These are phyloP conservation scores for Oreochromis grahami DNA, from an alignment of 2,797 vertebrate genomes.

Conservation along the genomic window DNA sequence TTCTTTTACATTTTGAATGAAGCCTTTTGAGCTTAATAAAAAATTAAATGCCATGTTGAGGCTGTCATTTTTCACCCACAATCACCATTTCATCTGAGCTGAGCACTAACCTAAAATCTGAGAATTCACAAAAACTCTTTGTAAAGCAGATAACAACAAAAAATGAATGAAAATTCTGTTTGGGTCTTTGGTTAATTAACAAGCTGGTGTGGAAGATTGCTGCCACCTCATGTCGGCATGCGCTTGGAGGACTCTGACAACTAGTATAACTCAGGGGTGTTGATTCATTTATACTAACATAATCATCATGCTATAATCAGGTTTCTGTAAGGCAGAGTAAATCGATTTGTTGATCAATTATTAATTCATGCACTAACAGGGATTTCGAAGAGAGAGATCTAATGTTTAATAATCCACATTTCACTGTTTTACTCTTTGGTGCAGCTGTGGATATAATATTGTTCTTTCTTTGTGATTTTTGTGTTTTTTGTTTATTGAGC, in stretches of 20 bases:
- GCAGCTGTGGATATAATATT: neutral
- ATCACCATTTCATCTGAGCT: neutral
- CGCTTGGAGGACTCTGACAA: neutral
- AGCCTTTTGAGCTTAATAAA: neutral
- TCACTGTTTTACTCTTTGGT: neutral
- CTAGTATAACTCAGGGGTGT: neutral
- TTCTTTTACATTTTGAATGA: neutral
- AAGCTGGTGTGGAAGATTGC: neutral
- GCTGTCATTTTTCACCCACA: neutral
- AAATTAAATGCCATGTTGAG: neutral
- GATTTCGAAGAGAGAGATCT: neutral
- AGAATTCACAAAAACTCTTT: neutral
- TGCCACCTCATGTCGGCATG: neutral
- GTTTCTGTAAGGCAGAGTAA: neutral
- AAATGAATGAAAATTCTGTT: neutral
- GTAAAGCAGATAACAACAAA: neutral
- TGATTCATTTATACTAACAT: neutral
- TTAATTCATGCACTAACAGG: neutral
- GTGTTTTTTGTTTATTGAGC: neutral
- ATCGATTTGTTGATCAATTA: neutral
- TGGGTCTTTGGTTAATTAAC: neutral
- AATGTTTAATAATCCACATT: neutral
- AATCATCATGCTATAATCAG: neutral
- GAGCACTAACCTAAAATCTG: neutral
- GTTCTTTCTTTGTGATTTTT: neutral